These are phyloP conservation scores for Spialia ferax DNA, from an alignment of 2,888 invertebrate species.

Conservation along the genomic window DNA sequence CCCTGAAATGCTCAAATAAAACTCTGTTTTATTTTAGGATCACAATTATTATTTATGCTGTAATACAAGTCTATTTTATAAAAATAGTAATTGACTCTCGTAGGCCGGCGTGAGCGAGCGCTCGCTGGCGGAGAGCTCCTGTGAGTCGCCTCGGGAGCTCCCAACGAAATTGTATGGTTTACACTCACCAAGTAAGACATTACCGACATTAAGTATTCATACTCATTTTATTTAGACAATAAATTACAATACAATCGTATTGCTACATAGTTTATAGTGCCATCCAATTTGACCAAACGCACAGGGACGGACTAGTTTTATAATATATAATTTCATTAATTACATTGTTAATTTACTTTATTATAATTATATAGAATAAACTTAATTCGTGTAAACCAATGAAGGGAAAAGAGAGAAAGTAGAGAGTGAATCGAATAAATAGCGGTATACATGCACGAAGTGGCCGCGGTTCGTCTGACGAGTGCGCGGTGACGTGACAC, in stretches of 20 bases:
- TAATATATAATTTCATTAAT: constrained; percentile 5
- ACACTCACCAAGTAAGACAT: constrained; percentile 28
- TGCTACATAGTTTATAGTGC: constrained; percentile 1
- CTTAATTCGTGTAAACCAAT: constrained; percentile 37
- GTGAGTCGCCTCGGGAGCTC: constrained; percentile 54
- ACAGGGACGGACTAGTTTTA: constrained; percentile 17
- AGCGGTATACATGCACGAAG: constrained; percentile 51
- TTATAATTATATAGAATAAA: not conserved
- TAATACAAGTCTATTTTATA: constrained; percentile 74
- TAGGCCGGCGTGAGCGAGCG: constrained; percentile 53
- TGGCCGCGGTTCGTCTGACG: constrained; percentile 35
- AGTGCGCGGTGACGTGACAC: constrained; percentile 16
- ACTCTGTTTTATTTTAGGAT: constrained; percentile 84
- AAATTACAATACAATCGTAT: constrained; percentile 4
- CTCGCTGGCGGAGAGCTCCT: constrained; percentile 52
- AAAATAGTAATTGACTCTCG: constrained; percentile 83
- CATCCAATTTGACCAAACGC: constrained; percentile 15
- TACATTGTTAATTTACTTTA: constrained; percentile 13
- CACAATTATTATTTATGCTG: constrained; percentile 79
- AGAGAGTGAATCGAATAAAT: constrained; percentile 54
- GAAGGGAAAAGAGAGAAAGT: constrained; percentile 26
- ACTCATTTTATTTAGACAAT: not conserved
- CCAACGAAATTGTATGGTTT: constrained; percentile 20
- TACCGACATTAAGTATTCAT: not conserved
- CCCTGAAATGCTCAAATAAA: constrained; percentile 85